A percentile compares a stretch with the other conserved stretches of the same genome.
phyloP scores from a whole-genome alignment of 2,113 vertebrate species.

The Geococcyx californianus region DNA sequence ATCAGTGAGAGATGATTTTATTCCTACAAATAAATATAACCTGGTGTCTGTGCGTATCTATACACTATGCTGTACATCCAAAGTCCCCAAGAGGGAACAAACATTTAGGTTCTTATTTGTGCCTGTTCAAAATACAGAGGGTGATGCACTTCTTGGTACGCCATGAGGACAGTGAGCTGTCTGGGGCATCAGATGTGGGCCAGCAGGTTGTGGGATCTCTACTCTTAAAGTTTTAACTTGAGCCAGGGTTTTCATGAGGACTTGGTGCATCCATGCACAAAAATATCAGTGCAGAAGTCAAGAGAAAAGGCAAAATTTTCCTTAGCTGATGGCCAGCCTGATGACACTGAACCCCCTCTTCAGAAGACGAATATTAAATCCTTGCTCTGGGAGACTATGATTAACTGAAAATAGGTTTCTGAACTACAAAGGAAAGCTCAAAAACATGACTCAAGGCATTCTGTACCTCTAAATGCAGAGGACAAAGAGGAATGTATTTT shows the following conservation, averaged over 20 bases:
- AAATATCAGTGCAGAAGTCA: neutral
- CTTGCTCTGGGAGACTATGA: neutral
- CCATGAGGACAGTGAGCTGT: neutral
- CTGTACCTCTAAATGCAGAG: neutral
- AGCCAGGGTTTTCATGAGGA: neutral
- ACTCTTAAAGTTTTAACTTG: neutral
- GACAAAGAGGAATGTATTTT: neutral
- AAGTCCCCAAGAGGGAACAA: neutral
- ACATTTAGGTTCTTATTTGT: neutral
- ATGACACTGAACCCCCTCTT: neutral
- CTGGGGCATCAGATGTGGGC: neutral
- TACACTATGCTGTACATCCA: neutral
- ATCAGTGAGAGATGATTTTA: neutral
- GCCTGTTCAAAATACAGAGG: neutral
- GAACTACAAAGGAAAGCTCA: neutral
- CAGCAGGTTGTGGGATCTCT: neutral
- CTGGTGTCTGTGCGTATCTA: neutral
- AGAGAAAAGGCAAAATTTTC: neutral
- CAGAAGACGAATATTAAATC: neutral
- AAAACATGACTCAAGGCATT: neutral
- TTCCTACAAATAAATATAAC: neutral
- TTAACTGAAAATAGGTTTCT: neutral
- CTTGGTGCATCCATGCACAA: neutral
- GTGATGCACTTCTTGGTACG: neutral
- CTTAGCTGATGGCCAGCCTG: neutral